Base-by-base conservation (phyloP, 2,888 invertebrate genomes). In the Hirtodrosophila histrioides region DNA sequence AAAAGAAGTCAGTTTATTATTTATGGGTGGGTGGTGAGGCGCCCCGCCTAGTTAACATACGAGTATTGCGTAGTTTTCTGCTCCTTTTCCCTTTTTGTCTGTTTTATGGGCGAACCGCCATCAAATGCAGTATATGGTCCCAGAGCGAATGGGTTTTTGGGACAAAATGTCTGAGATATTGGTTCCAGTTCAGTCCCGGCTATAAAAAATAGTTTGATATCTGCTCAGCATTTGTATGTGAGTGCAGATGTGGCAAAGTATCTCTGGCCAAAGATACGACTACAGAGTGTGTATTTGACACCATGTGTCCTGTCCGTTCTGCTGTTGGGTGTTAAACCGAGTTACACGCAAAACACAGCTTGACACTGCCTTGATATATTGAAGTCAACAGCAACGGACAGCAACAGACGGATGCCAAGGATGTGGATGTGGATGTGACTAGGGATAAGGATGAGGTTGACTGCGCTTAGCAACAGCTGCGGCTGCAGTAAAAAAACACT, bases 191-290 rank as follows among this genome's bases (percentile, higher is more conserved):
- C 31, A 27, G 2, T 41, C 31, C 33, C 58, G 67, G 65, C 65
- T 46, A 76, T 83, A 87, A 83, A 83, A 85, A 85, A 78, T 66
- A 51, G 67, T 63, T 60, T 69, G 78, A 48, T 66, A 60, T 75
- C 64, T 65, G 46, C 39, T 23, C 9, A 36, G 46, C 11, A 12
- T 48, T 46, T 46, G 57, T 53, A 48, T 60, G 36, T 44, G 35
- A 36, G 36, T 55, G 46, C 74, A 71, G 72, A 56, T 75, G 73
- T 56, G 46, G 63, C 50, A 45, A 72, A 77, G 73, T 63, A 57
- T 76, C 58, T 63, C n/a, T 23, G 36, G 23, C 65, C 55, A 60
- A 65, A 70, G 65, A 72, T 69, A 72, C 63, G 31, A 63, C 56
- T 45, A 45, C 68, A 64, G 53, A 54, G 55, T 66, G 65, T 55